Conservation (phyloP, 2,113 vertebrate species). For the Eurypyga helias region DNA sequence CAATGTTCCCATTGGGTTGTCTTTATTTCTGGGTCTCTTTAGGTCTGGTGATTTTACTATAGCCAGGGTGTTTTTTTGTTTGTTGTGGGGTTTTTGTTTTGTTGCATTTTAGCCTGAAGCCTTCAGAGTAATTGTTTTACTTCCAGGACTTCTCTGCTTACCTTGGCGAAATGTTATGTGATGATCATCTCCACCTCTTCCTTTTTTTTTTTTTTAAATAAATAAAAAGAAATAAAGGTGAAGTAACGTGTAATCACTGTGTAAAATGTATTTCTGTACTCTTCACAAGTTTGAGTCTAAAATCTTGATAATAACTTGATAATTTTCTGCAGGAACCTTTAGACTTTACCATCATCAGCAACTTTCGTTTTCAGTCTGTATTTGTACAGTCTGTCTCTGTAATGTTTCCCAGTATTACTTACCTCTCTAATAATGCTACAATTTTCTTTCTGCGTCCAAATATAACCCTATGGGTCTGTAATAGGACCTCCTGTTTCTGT, state of each 20-base stretch:
- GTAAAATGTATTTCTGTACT: background rate
- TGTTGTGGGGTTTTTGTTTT: background rate
- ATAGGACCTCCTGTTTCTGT: conserved; percentile 13
- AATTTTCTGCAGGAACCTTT: background rate
- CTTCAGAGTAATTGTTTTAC: background rate
- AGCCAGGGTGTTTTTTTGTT: background rate
- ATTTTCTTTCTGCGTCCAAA: background rate
- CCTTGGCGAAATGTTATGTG: background rate
- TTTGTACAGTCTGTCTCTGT: background rate
- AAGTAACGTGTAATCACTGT: background rate
- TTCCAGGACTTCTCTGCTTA: background rate
- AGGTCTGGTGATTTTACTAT: background rate
- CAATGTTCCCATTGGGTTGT: background rate
- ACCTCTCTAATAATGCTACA: background rate
- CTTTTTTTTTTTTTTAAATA: background rate
- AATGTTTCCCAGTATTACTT: background rate
- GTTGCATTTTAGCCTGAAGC: background rate
- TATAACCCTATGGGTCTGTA: background rate
- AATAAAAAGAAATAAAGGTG: background rate
- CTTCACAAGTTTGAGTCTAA: background rate
- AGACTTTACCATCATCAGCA: background rate
- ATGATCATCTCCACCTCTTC: background rate
- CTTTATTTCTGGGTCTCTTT: background rate
- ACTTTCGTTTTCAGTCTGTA: background rate
- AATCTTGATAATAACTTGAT: background rate